Evolutionary conservation across 2,113 vertebrate species (phyloP).

Genomic region (Semicossyphus pulcher): DNA sequence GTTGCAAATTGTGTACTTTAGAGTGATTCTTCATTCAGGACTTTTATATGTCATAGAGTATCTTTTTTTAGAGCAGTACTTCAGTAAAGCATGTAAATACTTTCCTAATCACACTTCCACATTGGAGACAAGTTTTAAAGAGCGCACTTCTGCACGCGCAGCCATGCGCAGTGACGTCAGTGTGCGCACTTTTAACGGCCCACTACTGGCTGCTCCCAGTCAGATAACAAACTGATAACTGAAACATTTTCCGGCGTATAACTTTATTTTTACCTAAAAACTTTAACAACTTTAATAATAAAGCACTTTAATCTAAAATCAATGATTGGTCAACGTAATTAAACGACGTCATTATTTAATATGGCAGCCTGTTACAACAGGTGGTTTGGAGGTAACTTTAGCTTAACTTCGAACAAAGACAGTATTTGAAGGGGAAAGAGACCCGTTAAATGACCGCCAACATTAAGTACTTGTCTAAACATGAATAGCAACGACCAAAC

Average conservation of each 20-base stretch:
- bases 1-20: no score
- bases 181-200: constrained; percentile 25
- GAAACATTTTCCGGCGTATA: no score
- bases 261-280: no score
- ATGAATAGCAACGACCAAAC: constrained; percentile 27
- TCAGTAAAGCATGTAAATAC: no score
- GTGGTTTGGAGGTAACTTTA: constrained; percentile 47
- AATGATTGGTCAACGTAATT: no score
- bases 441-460: no score
- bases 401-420: constrained; percentile 10
- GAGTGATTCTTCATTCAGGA: no score
- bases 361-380: constrained; percentile 48
- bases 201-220: background rate
- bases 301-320: no score
- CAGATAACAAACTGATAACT: constrained; percentile 14
- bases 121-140: background rate
- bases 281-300: no score
- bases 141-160: constrained; percentile 6
- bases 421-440: no score
- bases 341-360: constrained; percentile 1
- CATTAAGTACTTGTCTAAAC: background rate
- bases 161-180: constrained; percentile 21
- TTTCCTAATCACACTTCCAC: background rate
- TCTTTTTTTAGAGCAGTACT: no score
- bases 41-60: no score